phyloP scores from a whole-genome alignment of 1,140 invertebrate species.

The Trialeurodes vaporariorum region DNA sequence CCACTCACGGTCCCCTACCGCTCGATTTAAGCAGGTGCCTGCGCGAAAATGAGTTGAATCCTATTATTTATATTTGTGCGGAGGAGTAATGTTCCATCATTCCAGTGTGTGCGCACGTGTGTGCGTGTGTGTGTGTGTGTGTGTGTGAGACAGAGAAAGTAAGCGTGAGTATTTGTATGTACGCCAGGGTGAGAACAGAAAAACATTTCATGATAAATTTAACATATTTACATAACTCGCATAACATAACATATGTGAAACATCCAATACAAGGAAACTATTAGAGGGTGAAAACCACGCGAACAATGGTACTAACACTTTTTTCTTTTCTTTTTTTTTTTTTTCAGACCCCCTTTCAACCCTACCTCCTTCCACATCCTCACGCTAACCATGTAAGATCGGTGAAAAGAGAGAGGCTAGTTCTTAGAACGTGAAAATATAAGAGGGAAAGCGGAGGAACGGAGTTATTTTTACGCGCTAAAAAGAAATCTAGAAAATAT shows the following conservation, averaged over 20 bases:
- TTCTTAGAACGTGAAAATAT: no score
- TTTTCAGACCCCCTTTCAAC: not conserved
- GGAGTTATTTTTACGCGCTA: not conserved
- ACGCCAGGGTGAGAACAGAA: no score
- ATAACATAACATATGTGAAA: not conserved
- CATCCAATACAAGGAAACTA: not conserved
- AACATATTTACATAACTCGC: not conserved
- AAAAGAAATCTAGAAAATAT: not conserved
- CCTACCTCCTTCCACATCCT: not conserved
- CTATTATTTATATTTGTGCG: not conserved
- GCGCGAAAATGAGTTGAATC: not conserved
- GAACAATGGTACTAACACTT: not conserved
- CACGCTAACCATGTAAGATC: not conserved
- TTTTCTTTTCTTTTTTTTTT: not conserved
- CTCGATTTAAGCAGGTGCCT: not conserved
- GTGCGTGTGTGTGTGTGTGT: no score
- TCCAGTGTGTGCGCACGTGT: not conserved
- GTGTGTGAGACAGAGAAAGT: no score
- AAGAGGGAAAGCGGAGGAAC: no score
- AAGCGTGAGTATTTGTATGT: no score
- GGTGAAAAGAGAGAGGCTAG: not conserved
- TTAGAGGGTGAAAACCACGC: not conserved
- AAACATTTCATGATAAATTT: not conserved
- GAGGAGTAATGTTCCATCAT: not conserved
- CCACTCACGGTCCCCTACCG: not conserved